These are phyloP conservation scores for Drosophila athabasca DNA, from an alignment of 1,140 invertebrate genomes.

Conservation along the genomic window DNA sequence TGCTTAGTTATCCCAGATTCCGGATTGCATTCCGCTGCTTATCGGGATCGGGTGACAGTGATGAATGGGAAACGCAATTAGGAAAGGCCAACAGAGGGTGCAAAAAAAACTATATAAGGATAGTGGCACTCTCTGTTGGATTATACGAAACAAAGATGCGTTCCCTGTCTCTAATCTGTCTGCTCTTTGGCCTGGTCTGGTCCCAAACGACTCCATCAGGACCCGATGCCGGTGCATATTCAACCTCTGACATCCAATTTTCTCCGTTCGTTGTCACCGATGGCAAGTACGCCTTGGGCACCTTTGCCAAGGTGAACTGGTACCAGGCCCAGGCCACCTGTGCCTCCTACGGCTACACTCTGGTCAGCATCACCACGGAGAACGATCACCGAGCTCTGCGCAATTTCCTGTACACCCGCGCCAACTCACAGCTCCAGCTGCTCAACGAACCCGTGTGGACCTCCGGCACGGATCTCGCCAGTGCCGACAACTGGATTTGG, in stretches of 20 bases:
- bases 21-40: slow-evolving; percentile 6
- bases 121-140: not conserved
- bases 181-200: slow-evolving; percentile 18
- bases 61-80: slow-evolving; percentile 40
- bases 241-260: slow-evolving; percentile 4
- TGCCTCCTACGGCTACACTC: slow-evolving; percentile 38
- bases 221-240: not conserved
- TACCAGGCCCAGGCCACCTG: slow-evolving; percentile 42
- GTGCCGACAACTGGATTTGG: slow-evolving; percentile 31
- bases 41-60: slow-evolving; percentile 33
- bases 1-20: slow-evolving; percentile 32
- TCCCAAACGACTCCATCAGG: slow-evolving; percentile 6
- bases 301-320: slow-evolving; percentile 54
- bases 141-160: slow-evolving; percentile 27
- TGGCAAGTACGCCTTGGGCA: slow-evolving; percentile 33
- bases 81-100: not conserved
- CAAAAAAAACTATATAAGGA: slow-evolving; percentile 20
- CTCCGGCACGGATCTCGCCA: slow-evolving; percentile 45
- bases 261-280: slow-evolving; percentile 30
- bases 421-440: slow-evolving; percentile 17
- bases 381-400: slow-evolving; percentile 31
- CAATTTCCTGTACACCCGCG: slow-evolving; percentile 28
- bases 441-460: slow-evolving; percentile 32
- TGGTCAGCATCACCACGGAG: slow-evolving; percentile 41
- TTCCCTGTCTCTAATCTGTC: slow-evolving; percentile 22